A percentile compares a stretch with the other conserved stretches of the same genome.
These are phyloP conservation scores for Hetaerina americana DNA, from an alignment of 1,140 invertebrate species.

Conservation along the genomic window DNA sequence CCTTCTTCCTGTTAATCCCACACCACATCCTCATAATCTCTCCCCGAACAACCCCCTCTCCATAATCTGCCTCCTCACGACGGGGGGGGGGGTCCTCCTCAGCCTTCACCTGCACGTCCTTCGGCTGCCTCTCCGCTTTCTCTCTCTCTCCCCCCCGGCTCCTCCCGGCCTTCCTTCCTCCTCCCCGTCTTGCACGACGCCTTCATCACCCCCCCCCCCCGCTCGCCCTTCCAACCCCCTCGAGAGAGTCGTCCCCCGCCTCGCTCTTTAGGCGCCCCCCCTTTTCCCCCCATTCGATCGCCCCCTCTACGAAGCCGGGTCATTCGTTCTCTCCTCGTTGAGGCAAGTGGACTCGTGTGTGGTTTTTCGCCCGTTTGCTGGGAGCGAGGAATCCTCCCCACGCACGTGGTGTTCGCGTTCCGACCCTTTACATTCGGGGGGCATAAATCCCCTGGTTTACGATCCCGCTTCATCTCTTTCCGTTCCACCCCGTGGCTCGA, in stretches of 20 bases:
- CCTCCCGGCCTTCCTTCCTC: not conserved
- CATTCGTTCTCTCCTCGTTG: not conserved
- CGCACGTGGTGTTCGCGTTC: not conserved
- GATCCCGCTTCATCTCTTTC: too few relatives aligned
- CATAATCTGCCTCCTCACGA: too few relatives aligned
- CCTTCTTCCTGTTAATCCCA: not conserved
- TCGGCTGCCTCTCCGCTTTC: not conserved
- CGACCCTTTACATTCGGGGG: not conserved
- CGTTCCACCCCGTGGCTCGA: too few relatives aligned
- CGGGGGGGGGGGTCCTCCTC: not conserved
- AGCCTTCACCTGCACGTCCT: not conserved
- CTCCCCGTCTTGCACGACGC: not conserved
- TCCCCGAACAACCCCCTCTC: not conserved
- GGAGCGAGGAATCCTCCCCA: not conserved
- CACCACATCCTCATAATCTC: not conserved
- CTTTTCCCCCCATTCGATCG: not conserved
- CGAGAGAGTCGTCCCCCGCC: too few relatives aligned
- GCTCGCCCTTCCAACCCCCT: not conserved
- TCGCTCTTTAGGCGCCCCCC: not conserved
- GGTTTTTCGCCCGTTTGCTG: not conserved
- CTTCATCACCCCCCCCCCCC: not conserved
- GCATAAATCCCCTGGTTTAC: too few relatives aligned
- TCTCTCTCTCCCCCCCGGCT: not conserved
- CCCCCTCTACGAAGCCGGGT: not conserved
- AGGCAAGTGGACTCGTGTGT: not conserved